phyloP scores from a whole-genome alignment of 2,797 vertebrate species.

The Amniataba percoides region DNA sequence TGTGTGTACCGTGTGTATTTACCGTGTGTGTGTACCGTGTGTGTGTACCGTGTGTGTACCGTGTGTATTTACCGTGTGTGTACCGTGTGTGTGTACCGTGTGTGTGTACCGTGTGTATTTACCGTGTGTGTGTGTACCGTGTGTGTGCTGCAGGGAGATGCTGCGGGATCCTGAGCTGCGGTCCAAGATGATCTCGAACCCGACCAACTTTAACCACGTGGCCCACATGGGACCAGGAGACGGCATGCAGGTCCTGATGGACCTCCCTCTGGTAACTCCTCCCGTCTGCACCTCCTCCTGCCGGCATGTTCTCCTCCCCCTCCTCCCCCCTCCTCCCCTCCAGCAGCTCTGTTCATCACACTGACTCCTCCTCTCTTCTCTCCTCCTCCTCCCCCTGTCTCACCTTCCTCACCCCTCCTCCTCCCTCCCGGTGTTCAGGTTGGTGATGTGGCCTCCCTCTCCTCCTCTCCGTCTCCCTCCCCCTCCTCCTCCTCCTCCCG shows the following conservation, averaged over 20 bases:
- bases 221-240: slow-evolving; percentile 99
- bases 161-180: slow-evolving; percentile 94
- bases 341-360: slow-evolving; percentile 62
- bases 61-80: background rate
- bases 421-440: slow-evolving; percentile 75
- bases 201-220: slow-evolving; percentile 98
- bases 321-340: slow-evolving; percentile 59
- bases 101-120: background rate
- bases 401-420: slow-evolving; percentile 31
- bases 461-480: slow-evolving; percentile 79
- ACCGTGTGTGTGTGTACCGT: background rate
- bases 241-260: slow-evolving; percentile 98
- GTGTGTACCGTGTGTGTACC: too few species aligned
- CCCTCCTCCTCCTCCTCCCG: slow-evolving; percentile 88
- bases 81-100: background rate
- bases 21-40: too few species aligned
- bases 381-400: slow-evolving; percentile 55
- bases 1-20: too few species aligned
- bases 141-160: slow-evolving; percentile 89
- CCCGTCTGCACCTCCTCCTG: slow-evolving; percentile 69
- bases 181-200: slow-evolving; percentile 97
- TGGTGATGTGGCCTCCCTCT: slow-evolving; percentile 85
- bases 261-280: slow-evolving; percentile 93
- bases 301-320: slow-evolving; percentile 60
- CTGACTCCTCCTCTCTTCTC: slow-evolving; percentile 75